Percentiles rank a stretch among this genome's conserved stretches.
Conservation (phyloP, 2,797 vertebrate species). For the Helarctos malayanus region DNA sequence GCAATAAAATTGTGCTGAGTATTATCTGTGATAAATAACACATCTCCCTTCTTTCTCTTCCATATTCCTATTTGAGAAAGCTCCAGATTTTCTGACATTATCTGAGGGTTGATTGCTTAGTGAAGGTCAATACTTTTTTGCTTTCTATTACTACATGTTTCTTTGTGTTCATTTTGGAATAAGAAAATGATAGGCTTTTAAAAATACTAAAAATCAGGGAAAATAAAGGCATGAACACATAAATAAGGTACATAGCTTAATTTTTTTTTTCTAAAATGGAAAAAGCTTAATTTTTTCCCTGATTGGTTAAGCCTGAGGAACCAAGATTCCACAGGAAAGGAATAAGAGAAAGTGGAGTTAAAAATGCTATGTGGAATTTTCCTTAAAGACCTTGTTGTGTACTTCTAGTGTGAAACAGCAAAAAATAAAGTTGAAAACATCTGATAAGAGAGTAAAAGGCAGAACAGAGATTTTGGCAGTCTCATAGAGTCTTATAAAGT, state of each 20-base stretch:
- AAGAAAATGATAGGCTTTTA: background rate
- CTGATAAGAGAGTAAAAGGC: background rate
- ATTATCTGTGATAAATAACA: constrained; percentile 81
- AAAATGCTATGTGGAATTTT: background rate
- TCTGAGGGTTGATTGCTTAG: constrained; percentile 44
- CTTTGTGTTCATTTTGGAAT: constrained; percentile 52
- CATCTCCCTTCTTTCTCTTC: constrained; percentile 40
- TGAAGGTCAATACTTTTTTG: constrained; percentile 52
- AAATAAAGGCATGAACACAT: background rate
- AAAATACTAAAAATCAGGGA: constrained; percentile 55
- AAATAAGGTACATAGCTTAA: background rate
- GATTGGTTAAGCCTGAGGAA: background rate
- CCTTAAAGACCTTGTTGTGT: background rate
- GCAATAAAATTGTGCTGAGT: constrained; percentile 81
- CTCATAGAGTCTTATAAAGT: background rate
- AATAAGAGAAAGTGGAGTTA: background rate
- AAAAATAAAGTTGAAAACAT: background rate
- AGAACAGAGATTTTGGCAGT: background rate
- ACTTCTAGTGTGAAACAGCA: background rate
- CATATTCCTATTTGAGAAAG: constrained; percentile 68
- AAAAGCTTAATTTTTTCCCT: background rate
- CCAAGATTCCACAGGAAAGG: background rate
- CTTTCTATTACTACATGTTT: background rate
- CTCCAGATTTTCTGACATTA: constrained; percentile 68
- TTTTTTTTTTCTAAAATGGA: constrained; percentile 48